Evolutionary conservation across 2,797 vertebrate genomes (phyloP), one percentile per base, ranked within the genome.

Genomic region (Chromobotia macracanthus): DNA sequence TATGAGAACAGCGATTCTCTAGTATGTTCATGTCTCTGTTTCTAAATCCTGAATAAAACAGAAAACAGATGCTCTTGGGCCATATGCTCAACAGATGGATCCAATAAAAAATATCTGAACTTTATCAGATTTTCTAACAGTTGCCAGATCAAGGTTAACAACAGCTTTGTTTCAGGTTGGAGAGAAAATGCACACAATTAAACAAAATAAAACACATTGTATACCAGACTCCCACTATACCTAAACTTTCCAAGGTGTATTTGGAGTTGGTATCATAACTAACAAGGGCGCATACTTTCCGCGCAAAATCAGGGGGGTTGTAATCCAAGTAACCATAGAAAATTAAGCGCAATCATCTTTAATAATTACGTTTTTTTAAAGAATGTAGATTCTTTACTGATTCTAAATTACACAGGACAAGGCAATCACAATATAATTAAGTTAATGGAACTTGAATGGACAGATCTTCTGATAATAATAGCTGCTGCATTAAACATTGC

Each of bases 111-210:
- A 68, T 67, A 66, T 7, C 72, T 75, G 25, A 76, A 68, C 51
- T 76, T 76, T 41, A 44, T 44, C 41, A 44, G 61, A 75, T 28
- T 66, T 31, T 55, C 19, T 13, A 44, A 75, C 28, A 25, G 73
- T 75, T 75, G 61, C 61, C 73, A 75, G 48, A 75, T 53, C 73
- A 55, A 75, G 48, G 61, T 66, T 48, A 65, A 55, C 73, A 41
- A 53, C 61, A 66, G 61, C 61, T 75, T 66, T 48, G 48, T 66
- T 53, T 66, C 61, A 55, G 48, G 10, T 65, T 55, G 5, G 19
- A 75, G 60, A 75, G 51, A 44, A 60, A 72, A 44, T 44, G 41
- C 41, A 44, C 41, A 44, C 41, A 44, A 10, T 44, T 9, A 44
- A 44, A 44, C 41, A 44, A 2, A 44, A 44, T 44, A 44, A 44